Conservation (phyloP, 2,797 vertebrate species). For the Myotis findleyi region DNA sequence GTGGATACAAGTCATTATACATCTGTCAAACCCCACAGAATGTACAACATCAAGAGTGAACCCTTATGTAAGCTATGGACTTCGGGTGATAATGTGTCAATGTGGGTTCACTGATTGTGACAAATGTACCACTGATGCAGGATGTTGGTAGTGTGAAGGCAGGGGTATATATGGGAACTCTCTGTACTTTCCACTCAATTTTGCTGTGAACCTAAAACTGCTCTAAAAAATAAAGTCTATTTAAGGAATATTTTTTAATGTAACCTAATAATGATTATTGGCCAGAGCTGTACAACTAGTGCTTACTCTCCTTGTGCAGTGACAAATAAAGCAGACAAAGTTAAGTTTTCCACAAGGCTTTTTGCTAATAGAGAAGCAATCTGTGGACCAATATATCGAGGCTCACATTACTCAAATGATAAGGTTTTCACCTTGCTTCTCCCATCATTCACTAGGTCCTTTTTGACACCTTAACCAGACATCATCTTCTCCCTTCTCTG, state of each 20-base stretch:
- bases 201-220: constrained; percentile 28
- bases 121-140: neutral
- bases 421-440: neutral
- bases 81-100: neutral
- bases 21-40: constrained; percentile 26
- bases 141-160: neutral
- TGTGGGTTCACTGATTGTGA: neutral
- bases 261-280: constrained; percentile 8
- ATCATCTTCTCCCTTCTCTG: neutral
- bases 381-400: neutral
- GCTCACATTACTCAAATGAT: neutral
- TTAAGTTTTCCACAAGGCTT: neutral
- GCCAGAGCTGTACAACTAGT: neutral
- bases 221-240: constrained; percentile 25
- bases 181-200: neutral
- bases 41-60: neutral
- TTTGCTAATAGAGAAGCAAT: neutral
- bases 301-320: neutral
- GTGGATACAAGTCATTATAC: neutral
- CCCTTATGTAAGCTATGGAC: neutral
- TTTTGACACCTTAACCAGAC: neutral
- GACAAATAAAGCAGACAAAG: constrained; percentile 5
- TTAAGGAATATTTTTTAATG: constrained; percentile 6
- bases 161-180: neutral
- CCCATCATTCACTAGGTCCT: neutral